phyloP scores from a whole-genome alignment of 2,888 invertebrate genomes.

The Pristionchus exspectatus region DNA sequence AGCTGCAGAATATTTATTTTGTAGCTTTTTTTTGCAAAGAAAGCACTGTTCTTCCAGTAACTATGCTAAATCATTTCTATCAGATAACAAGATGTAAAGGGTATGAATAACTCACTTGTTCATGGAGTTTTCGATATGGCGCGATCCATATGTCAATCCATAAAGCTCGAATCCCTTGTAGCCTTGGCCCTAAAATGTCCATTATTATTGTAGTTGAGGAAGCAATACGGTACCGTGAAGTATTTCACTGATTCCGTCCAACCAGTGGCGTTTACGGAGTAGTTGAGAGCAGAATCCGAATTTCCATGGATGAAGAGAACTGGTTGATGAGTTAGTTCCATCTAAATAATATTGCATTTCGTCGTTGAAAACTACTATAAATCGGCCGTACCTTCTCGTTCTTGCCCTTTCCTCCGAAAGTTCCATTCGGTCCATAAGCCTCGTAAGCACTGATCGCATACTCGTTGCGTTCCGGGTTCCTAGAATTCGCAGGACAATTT shows the following conservation, averaged over 20 bases:
- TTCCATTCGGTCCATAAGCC: conserved; percentile 15
- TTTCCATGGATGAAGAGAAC: conserved; percentile 76
- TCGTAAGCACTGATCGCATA: neutral
- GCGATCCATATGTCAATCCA: conserved; percentile 73
- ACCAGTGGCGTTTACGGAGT: conserved; percentile 63
- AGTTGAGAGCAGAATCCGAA: conserved; percentile 72
- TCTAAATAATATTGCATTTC: neutral
- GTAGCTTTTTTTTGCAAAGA: too few species aligned
- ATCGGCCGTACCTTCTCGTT: neutral
- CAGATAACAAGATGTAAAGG: neutral
- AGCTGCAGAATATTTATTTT: neutral
- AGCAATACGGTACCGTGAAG: conserved; percentile 37
- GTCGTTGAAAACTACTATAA: neutral
- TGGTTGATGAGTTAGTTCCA: conserved; percentile 57
- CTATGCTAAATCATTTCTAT: too few species aligned
- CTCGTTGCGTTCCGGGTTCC: conserved; percentile 48
- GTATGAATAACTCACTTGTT: conserved; percentile 57
- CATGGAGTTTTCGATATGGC: conserved; percentile 64
- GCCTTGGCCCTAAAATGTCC: conserved; percentile 59
- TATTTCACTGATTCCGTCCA: conserved; percentile 65
- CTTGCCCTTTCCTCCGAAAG: conserved; percentile 19
- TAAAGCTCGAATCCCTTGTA: conserved; percentile 71
- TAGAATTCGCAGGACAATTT: too few species aligned
- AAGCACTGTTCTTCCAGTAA: too few species aligned
- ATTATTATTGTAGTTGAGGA: too few species aligned